Conservation (phyloP, 2,113 vertebrate genomes). For the Dipodomys stephensi region DNA sequence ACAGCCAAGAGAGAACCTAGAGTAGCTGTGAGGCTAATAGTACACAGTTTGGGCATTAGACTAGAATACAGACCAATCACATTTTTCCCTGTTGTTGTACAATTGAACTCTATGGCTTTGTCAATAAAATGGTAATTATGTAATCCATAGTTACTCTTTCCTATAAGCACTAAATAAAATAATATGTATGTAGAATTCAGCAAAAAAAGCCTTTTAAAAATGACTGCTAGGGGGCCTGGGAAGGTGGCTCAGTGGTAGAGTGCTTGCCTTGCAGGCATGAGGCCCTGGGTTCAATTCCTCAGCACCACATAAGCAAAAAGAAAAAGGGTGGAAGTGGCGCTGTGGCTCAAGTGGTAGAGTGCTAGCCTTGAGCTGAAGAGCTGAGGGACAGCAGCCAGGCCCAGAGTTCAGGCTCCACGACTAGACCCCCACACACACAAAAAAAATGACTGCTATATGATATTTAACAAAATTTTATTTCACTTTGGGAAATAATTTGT, state of each 20-base stretch:
- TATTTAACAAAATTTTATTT: conserved; percentile 18
- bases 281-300: too few species aligned
- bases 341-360: too few species aligned
- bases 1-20: too few species aligned
- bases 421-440: background rate
- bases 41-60: background rate
- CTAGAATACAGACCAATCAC: background rate
- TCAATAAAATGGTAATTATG: background rate
- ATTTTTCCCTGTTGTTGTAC: background rate
- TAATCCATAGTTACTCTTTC: background rate
- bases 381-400: too few species aligned
- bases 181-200: background rate
- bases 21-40: too few species aligned
- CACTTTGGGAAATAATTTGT: conserved; percentile 27
- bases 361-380: too few species aligned
- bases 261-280: too few species aligned
- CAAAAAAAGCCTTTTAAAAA: background rate
- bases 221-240: too few species aligned
- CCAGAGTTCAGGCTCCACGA: too few species aligned
- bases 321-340: too few species aligned
- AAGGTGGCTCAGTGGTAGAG: too few species aligned
- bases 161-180: background rate
- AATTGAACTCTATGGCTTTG: background rate
- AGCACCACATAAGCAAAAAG: too few species aligned
- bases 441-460: background rate